Base-by-base conservation (phyloP, 2,113 vertebrate genomes). In the Xenotilapia longispinis region DNA sequence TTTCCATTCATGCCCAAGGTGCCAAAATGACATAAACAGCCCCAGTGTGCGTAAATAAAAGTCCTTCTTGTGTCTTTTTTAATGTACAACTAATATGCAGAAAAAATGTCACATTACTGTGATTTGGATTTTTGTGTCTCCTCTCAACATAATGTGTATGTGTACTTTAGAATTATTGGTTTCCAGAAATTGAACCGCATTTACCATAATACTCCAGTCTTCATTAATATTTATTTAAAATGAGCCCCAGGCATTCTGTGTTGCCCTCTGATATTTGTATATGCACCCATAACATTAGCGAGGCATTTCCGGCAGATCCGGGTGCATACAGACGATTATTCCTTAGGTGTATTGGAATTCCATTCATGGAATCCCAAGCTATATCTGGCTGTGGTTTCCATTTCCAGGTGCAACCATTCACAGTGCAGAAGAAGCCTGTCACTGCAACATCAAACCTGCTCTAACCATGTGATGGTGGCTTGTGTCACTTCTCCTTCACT, bases 371-470 rank as follows among this genome's bases (percentile, higher is more conserved):
- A 45, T 81, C 28, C 31, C 38, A 26, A 58, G 45, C 28, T 80
- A 82, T 23, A 28, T 51, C 26, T 75, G 42, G 45, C 65, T 51
- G 6, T 53, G 17, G 81, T 60, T 89, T 65, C 57, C 75, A 73
- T 21, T 55, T 86, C 19, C 68, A 63, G 79, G 81, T 81, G 75
- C 36, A 60, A 54, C n/a, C 14, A 38, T 26, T 70, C 15, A 33
- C 3, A 9, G 70, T 47, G 15, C 82, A 45, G 45, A 47, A 82
- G 82, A 82, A 45, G 70, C 17, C 70, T 81, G 70, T 70, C 15
- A 3, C 84, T 26, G 86, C 53, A 23, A 53, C 81, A 84, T 89
- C 75, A 86, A 65, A 70, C 57, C 84, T 31, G 28, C 79, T 80
- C 36, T 8, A 28, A 55, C 40, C 81, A 19, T 33, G 36, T 47